Conservation (phyloP, 1,140 invertebrate genomes). For the Metaphire vulgaris region DNA sequence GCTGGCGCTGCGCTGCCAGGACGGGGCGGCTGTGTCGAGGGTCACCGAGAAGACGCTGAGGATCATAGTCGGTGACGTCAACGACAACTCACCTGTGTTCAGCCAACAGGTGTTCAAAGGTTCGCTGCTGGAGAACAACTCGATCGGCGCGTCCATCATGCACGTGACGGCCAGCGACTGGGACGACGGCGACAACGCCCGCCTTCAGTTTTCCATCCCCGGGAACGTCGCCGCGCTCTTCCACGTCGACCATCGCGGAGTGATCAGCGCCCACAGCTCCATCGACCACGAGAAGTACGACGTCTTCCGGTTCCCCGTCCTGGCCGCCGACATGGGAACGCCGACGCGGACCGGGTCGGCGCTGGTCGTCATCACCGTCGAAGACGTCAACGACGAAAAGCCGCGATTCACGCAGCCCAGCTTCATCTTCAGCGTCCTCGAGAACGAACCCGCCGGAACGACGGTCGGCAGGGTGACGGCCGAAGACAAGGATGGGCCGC, state of each 20-base stretch:
- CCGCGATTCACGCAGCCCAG: slow-evolving; percentile 71
- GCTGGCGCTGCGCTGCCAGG: background rate
- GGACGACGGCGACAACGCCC: slow-evolving; percentile 2
- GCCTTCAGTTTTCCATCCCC: too few relatives aligned
- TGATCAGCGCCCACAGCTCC: background rate
- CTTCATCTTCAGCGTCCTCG: slow-evolving; percentile 62
- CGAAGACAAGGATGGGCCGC: slow-evolving; percentile 69
- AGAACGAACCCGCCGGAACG: slow-evolving; percentile 68
- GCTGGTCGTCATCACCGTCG: slow-evolving; percentile 61
- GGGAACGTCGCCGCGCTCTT: slow-evolving; percentile 9
- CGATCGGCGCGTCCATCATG: background rate
- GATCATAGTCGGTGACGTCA: slow-evolving; percentile 2
- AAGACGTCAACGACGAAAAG: slow-evolving; percentile 69
- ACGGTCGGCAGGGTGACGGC: slow-evolving; percentile 66
- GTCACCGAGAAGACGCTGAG: background rate
- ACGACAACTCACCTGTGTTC: slow-evolving; percentile 10
- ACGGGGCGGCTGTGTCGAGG: background rate
- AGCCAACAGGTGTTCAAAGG: background rate
- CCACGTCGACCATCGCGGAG: slow-evolving; percentile 12
- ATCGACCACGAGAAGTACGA: slow-evolving; percentile 75
- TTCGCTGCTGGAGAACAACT: background rate
- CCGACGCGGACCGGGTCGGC: slow-evolving; percentile 72
- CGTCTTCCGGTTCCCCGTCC: slow-evolving; percentile 69
- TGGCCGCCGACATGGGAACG: slow-evolving; percentile 82
- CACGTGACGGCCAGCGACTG: background rate